A percentile compares a stretch with the other conserved stretches of the same genome.
Conservation (phyloP, 2,113 vertebrate genomes). For the Arothron firmamentum region DNA sequence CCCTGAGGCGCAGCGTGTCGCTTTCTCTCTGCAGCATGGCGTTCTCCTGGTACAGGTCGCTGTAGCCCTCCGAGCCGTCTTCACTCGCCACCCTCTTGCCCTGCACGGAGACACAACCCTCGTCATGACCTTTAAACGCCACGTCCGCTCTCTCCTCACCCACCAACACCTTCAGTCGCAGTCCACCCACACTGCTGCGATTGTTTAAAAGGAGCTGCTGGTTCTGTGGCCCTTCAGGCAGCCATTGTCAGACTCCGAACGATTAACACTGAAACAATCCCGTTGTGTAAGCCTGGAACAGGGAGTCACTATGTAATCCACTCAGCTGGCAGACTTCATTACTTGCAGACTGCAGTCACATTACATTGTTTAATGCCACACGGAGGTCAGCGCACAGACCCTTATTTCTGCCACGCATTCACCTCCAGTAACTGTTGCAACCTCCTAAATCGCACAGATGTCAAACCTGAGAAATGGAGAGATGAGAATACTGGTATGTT, state of each 20-base stretch:
- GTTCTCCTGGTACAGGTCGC: constrained; percentile 89
- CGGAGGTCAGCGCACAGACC: constrained; percentile 30
- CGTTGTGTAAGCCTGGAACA: constrained; percentile 40
- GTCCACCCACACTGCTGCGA: constrained; percentile 9
- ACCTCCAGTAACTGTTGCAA: constrained; percentile 12
- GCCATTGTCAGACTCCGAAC: constrained; percentile 37
- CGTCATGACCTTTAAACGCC: not conserved
- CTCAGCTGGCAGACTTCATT: constrained; percentile 29
- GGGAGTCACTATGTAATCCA: constrained; percentile 31
- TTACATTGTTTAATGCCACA: constrained; percentile 37
- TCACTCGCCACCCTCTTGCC: constrained; percentile 89
- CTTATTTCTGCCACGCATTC: constrained; percentile 7
- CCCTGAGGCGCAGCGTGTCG: constrained; percentile 82
- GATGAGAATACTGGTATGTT: too few species aligned
- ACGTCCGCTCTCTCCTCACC: not conserved
- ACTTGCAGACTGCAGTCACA: constrained; percentile 33
- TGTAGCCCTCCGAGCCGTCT: constrained; percentile 85
- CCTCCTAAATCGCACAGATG: constrained; percentile 10
- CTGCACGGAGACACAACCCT: constrained; percentile 60
- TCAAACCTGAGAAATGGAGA: not conserved
- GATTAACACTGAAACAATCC: constrained; percentile 22
- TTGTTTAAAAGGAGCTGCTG: constrained; percentile 9
- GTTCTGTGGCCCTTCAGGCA: constrained; percentile 3
- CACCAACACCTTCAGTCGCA: not conserved
- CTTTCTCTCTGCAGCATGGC: constrained; percentile 92